A percentile compares a stretch with the other conserved stretches of the same genome.
These are phyloP conservation scores for Eucriotettix oculatus DNA, from an alignment of 2,888 invertebrate species.

Conservation along the genomic window DNA sequence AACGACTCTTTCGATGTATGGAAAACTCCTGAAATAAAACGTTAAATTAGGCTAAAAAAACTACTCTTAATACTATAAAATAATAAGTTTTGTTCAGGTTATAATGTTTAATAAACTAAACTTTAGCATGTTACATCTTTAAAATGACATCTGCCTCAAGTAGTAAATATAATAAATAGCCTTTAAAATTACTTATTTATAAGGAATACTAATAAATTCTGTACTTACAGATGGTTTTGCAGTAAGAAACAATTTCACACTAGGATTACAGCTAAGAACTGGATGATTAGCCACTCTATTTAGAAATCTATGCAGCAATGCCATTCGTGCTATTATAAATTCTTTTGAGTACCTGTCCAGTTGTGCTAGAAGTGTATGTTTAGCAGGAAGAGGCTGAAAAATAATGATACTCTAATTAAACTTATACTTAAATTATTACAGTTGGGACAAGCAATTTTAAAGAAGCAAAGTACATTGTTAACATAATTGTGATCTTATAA, in stretches of 20 bases:
- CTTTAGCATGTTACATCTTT: neutral
- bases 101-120: no score
- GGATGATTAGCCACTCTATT: constrained; percentile 49
- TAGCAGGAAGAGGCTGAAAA: constrained; percentile 46
- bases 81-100: no score
- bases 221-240: constrained; percentile 40
- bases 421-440: no score
- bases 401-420: neutral
- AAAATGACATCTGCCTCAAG: neutral
- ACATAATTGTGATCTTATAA: no score
- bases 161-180: neutral
- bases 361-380: constrained; percentile 47
- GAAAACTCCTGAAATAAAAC: constrained; percentile 37
- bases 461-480: no score
- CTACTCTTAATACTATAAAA: neutral
- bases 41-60: neutral
- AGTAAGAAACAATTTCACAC: constrained; percentile 45
- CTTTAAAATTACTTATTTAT: neutral
- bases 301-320: constrained; percentile 45
- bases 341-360: constrained; percentile 53
- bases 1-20: constrained; percentile 36
- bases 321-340: constrained; percentile 48
- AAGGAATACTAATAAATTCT: neutral
- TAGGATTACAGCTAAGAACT: constrained; percentile 46
- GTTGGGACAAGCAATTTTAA: no score